These are phyloP conservation scores for Synergus japonicus DNA, from an alignment of 2,888 invertebrate genomes.

Conservation along the genomic window DNA sequence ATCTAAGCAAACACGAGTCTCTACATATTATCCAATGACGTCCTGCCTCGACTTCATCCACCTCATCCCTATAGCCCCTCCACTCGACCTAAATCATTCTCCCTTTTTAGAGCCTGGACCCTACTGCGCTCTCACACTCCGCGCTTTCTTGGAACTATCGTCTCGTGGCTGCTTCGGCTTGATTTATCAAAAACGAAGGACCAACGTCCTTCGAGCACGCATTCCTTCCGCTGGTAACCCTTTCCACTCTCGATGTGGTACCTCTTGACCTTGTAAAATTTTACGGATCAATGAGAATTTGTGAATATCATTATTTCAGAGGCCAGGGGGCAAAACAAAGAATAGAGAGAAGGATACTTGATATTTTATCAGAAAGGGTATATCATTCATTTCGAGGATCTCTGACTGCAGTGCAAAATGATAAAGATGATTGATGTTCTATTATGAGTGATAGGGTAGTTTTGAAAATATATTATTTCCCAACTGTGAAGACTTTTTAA, in stretches of 20 bases:
- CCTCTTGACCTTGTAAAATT: conserved; percentile 52
- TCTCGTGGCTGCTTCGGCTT: conserved; percentile 53
- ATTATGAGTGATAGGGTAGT: conserved; percentile 7
- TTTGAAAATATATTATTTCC: background rate
- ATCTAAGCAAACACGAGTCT: conserved; percentile 66
- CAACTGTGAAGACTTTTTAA: background rate
- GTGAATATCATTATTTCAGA: conserved; percentile 1
- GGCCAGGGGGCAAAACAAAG: background rate
- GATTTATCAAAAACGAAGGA: conserved; percentile 60
- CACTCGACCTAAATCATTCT: conserved; percentile 54
- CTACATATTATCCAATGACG: conserved; percentile 59
- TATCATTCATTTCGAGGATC: background rate
- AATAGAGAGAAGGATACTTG: background rate
- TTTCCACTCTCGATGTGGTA: conserved; percentile 12
- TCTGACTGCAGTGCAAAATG: background rate
- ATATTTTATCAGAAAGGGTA: conserved; percentile 7
- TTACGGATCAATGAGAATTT: conserved; percentile 35
- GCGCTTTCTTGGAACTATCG: conserved; percentile 51
- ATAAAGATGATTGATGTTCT: background rate
- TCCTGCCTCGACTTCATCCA: conserved; percentile 27
- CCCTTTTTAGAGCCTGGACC: conserved; percentile 35
- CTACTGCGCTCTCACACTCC: conserved; percentile 43
- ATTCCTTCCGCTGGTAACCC: conserved; percentile 51
- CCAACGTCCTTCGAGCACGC: conserved; percentile 57
- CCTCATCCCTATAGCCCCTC: conserved; percentile 45